Evolutionary conservation across 2,113 vertebrate species (phyloP).

Genomic region (Entosphenus tridentatus): DNA sequence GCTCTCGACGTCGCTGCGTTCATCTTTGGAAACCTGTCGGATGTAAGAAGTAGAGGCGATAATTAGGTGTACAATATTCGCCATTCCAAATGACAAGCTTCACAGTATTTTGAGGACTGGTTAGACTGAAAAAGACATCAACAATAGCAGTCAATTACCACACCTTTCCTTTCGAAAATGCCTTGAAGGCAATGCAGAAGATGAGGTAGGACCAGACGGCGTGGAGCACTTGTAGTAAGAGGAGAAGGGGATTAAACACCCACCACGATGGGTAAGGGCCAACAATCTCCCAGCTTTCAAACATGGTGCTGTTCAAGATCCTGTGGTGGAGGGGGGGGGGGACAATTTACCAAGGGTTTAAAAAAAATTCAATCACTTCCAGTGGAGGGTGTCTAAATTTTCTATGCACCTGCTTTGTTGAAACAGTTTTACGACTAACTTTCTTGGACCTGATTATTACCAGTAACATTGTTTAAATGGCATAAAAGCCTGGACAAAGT

Average conservation of each 20-base stretch:
- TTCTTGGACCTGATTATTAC: too few species aligned
- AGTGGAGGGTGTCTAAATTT: too few species aligned
- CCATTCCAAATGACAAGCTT: background rate
- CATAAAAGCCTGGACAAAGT: too few species aligned
- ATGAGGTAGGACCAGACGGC: slow-evolving; percentile 87
- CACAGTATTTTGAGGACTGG: too few species aligned
- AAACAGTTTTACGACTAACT: too few species aligned
- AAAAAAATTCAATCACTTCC: too few species aligned
- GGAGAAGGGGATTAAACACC: slow-evolving; percentile 62
- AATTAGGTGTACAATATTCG: too few species aligned
- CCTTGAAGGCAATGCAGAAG: slow-evolving; percentile 58
- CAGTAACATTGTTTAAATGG: too few species aligned
- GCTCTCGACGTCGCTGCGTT: slow-evolving; percentile 77
- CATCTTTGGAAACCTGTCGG: slow-evolving; percentile 62
- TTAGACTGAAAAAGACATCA: background rate
- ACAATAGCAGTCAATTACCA: slow-evolving; percentile 14
- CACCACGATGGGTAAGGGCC: slow-evolving; percentile 81
- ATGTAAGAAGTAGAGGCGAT: background rate
- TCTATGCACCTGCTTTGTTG: too few species aligned
- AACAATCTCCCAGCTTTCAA: slow-evolving; percentile 89
- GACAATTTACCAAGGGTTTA: too few species aligned
- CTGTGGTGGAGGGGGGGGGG: background rate
- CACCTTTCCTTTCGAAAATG: slow-evolving; percentile 85
- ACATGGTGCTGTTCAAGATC: slow-evolving; percentile 42
- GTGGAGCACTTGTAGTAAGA: slow-evolving; percentile 58